phyloP scores from a whole-genome alignment of 2,888 invertebrate species.

The Lochmaea crataegi region DNA sequence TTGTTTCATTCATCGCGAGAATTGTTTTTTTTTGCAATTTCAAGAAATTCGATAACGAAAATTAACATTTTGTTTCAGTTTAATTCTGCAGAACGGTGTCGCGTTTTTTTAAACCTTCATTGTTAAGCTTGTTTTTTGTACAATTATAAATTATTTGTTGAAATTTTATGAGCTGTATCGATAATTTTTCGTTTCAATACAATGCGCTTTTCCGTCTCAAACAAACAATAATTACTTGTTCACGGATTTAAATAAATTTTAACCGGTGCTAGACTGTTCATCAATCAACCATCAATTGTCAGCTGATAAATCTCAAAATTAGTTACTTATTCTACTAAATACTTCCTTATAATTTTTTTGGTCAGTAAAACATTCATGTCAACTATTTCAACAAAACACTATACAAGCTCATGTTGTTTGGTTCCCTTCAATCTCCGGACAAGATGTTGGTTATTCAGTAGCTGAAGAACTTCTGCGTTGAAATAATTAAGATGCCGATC shows the following conservation, averaged over 20 bases:
- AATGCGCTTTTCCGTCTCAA: neutral
- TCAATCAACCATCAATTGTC: too few relatives aligned
- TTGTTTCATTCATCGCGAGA: neutral
- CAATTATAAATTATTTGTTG: conserved; percentile 18
- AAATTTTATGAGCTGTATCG: conserved; percentile 12
- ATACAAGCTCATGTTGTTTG: too few relatives aligned
- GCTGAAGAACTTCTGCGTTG: too few relatives aligned
- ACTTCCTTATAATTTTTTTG: too few relatives aligned
- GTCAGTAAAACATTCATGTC: too few relatives aligned
- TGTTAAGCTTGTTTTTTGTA: conserved; percentile 1
- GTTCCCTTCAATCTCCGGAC: too few relatives aligned
- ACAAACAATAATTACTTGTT: neutral
- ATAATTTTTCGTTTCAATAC: neutral
- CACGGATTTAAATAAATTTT: neutral
- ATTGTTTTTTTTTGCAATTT: conserved; percentile 5
- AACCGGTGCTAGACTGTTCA: neutral
- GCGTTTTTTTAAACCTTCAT: neutral
- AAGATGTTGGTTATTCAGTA: too few relatives aligned
- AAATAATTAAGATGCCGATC: too few relatives aligned
- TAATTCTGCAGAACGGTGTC: conserved; percentile 21
- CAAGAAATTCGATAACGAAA: conserved; percentile 15
- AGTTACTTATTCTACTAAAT: too few relatives aligned
- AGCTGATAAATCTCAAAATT: too few relatives aligned
- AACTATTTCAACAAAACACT: too few relatives aligned
- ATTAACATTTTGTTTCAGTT: conserved; percentile 26